Base-by-base conservation (phyloP, 2,888 invertebrate species). In the Nymphalis polychloros region DNA sequence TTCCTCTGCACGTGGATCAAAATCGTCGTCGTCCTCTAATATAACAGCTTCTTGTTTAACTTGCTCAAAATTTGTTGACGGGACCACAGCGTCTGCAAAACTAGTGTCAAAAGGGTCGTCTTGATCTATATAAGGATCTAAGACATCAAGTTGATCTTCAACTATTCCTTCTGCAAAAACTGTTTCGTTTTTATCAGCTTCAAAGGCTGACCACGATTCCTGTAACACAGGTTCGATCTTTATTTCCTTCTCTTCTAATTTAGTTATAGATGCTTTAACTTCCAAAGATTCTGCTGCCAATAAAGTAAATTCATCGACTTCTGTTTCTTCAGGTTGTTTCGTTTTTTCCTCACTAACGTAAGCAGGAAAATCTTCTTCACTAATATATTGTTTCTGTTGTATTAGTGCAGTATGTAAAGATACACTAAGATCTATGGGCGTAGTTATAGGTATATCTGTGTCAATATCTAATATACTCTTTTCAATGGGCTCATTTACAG, bases 51-150 rank as follows among this genome's bases (percentile, higher is more conserved):
- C 94, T 79, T 83, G 87, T 75, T 90, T 87, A 67, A 85, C 82
- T 83, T 90, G 86, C 74, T 88, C 85, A 64, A 93, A 87, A 60
- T 81, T 77, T 31, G 77, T 68, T 13, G 77, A 63, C 74, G 95
- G 96, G 63, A 96, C 89, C 59, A 97, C 94, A 77, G 95, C 95
- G 67, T 96, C 96, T 0, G 96, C 97, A 84, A 97, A 97, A 62
- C 96, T 95, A 27, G 97, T 97, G 80, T 97, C 97, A 79, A 97
- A 97, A 0, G 97, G 97, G 93, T 97, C 97, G 78, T 94, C 94
- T 78, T 94, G 93, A 73, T 93, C 94, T 73, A 90, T 80, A 79
- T 94, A 94, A 63, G 87, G 89, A 76, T 90, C 90, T 72, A 86
- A 65, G 5, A 88, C 81, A 78, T 92, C 91, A 72, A 90, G 84